These are phyloP conservation scores for Corythornis cristatus DNA, from an alignment of 2,113 vertebrate species.

Conservation along the genomic window DNA sequence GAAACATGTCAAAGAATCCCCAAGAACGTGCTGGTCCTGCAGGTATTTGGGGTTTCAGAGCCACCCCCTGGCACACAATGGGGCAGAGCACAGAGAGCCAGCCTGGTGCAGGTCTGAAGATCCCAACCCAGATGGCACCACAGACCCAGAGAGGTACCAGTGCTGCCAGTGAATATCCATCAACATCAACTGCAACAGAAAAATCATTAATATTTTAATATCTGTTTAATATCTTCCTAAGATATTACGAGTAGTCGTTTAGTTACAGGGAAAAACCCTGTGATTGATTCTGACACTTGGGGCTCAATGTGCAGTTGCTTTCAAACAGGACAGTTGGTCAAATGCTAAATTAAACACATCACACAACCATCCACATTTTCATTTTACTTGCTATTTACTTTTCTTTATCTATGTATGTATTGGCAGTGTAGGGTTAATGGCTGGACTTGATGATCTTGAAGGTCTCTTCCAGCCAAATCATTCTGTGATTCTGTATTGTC, in stretches of 20 bases:
- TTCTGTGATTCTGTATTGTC: too few species aligned
- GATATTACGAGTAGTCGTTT: not conserved
- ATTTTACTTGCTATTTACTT: not conserved
- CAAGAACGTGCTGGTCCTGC: rapidly evolving
- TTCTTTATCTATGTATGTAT: not conserved
- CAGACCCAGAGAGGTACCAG: not conserved
- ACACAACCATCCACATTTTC: rapidly evolving
- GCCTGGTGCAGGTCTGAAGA: not conserved
- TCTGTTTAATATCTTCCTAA: not conserved
- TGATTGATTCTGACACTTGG: not conserved
- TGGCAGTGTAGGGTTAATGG: too few species aligned
- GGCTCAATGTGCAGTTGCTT: not conserved
- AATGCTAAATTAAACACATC: not conserved
- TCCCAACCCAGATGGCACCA: rapidly evolving
- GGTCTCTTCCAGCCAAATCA: too few species aligned
- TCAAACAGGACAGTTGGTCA: not conserved
- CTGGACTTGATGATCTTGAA: too few species aligned
- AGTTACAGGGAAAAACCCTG: not conserved
- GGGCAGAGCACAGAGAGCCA: not conserved
- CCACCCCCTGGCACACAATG: rapidly evolving
- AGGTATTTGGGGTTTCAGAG: not conserved
- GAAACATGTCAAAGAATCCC: not conserved
- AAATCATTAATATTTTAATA: not conserved
- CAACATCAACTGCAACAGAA: not conserved
- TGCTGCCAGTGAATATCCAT: not conserved